phyloP scores from a whole-genome alignment of 2,113 vertebrate species.

The Corythoichthys intestinalis region DNA sequence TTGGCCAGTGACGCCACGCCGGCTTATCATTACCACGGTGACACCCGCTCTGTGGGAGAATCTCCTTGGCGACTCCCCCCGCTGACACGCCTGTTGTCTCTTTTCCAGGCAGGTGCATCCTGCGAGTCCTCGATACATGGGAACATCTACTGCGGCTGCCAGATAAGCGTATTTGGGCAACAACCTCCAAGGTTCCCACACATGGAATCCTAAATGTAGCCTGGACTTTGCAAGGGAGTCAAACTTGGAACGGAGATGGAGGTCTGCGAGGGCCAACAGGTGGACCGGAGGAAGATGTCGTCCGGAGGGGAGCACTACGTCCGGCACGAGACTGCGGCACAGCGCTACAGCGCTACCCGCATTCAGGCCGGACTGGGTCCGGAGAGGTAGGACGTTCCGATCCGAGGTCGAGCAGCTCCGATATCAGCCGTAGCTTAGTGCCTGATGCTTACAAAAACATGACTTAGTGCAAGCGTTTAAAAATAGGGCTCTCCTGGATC shows the following conservation, averaged over 20 bases:
- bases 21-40: slow-evolving; percentile 46
- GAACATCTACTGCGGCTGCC: slow-evolving; percentile 12
- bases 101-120: slow-evolving; percentile 61
- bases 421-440: neutral
- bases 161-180: slow-evolving; percentile 27
- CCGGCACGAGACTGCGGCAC: slow-evolving; percentile 79
- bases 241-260: slow-evolving; percentile 18
- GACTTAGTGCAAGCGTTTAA: slow-evolving; percentile 1
- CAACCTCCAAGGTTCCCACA: neutral
- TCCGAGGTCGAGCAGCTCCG: neutral
- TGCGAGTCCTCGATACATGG: slow-evolving; percentile 22
- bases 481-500: slow-evolving; percentile 1
- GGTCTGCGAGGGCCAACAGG: slow-evolving; percentile 23
- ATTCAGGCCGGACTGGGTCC: slow-evolving; percentile 80
- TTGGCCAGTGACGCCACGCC: slow-evolving; percentile 21
- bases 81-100: slow-evolving; percentile 54
- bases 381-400: slow-evolving; percentile 75
- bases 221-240: slow-evolving; percentile 1
- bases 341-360: slow-evolving; percentile 79
- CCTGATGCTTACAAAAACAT: neutral
- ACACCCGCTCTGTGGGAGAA: slow-evolving; percentile 63
- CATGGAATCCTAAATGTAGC: slow-evolving; percentile 7
- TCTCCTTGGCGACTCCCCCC: slow-evolving; percentile 65
- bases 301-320: slow-evolving; percentile 20
- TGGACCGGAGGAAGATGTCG: slow-evolving; percentile 43